Base-by-base conservation (phyloP, 2,888 invertebrate genomes). In the Megaustenia siamemsis region DNA sequence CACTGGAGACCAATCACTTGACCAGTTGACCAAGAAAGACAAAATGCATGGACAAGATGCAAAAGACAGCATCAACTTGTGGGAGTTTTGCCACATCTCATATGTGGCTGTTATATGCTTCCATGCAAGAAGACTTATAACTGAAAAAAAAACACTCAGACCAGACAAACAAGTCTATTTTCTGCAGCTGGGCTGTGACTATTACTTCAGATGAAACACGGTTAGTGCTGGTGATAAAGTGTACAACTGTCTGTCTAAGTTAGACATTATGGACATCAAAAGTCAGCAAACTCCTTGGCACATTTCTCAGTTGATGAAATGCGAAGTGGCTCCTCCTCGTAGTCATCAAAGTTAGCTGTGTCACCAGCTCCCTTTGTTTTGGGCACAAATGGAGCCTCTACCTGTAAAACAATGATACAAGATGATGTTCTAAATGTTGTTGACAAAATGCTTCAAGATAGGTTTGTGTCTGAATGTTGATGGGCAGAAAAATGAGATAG, bases 331-430 rank as follows among this genome's bases (percentile, higher is more conserved):
- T 99, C 99, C 95, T 99, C 99, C 95, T 99, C 99, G 94, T 99
- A 99, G 94, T 99, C 99, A 94, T 99, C 99, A 94, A 99, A 99
- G 95, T 99, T 99, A 95, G 98, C 99, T 86, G 99, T 98, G 95
- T 99, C 99, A 45, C 99, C 99, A 28, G 98, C 98, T 86, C 99
- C 99, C 95, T 98, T 98, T 96, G 98, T 98, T 94, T 98, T 97
- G 63, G 99, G 99, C 95, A 99, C 97, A 95, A 99, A 99, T 66
- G 99, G 99, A 45, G 99, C 99, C 94, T 99, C 99, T 90, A 99
- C 97, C 95, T 96, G 92, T 5, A 83, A n/a, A n/a, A 76, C 12
- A 53, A 35, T 1, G 0, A 45, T 28, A 63, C 43, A 68, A 1
- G 21, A 24, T 24, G n/a, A 53, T 35, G 43, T 5, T 28, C n/a